Evolutionary conservation across 2,113 vertebrate genomes (phyloP).

Genomic region (Oryzias curvinotus): DNA sequence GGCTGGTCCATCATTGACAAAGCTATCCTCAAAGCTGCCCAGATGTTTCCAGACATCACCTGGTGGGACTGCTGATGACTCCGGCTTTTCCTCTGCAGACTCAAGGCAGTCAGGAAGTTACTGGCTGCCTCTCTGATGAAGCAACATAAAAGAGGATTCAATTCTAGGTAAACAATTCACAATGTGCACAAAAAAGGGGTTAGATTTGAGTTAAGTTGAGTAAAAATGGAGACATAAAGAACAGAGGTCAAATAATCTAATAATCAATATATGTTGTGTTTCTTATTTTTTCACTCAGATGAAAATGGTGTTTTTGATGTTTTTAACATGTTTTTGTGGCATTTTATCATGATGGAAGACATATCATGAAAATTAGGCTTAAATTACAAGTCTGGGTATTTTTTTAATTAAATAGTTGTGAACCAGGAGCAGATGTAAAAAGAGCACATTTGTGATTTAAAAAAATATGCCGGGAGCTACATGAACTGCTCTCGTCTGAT

Average conservation of each 20-base stretch:
- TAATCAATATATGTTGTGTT: too few relatives aligned
- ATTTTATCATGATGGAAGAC: background rate
- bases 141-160: background rate
- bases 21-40: constrained; percentile 94
- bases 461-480: too few relatives aligned
- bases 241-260: too few relatives aligned
- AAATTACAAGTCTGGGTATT: background rate
- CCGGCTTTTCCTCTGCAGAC: constrained; percentile 93
- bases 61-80: constrained; percentile 92
- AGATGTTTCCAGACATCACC: constrained; percentile 96
- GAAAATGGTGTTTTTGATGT: too few relatives aligned
- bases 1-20: constrained; percentile 98
- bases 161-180: constrained; percentile 1
- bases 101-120: constrained; percentile 96
- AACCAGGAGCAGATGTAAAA: background rate
- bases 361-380: background rate
- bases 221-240: too few relatives aligned
- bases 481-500: too few relatives aligned
- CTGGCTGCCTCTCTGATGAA: constrained; percentile 91
- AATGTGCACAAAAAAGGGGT: background rate
- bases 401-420: background rate
- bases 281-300: too few relatives aligned
- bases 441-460: background rate
- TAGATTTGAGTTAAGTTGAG: too few relatives aligned
- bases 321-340: too few relatives aligned